Conservation (phyloP, 1,140 invertebrate species). For the Aphidius ervi region DNA sequence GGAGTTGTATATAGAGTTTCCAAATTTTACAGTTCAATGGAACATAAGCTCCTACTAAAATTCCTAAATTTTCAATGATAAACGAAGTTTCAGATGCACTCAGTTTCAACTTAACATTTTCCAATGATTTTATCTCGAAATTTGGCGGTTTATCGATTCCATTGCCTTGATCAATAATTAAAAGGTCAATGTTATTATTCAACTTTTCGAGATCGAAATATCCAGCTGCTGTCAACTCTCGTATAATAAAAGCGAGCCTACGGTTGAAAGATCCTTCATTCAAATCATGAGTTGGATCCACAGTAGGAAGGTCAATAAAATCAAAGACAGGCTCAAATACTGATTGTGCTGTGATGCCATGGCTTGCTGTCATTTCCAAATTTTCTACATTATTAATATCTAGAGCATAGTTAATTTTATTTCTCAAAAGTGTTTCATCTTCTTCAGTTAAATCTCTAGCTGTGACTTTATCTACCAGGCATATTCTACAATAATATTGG, state of each 20-base stretch:
- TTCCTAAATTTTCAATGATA: conserved; percentile 19
- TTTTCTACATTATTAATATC: conserved; percentile 9
- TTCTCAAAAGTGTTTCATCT: conserved; percentile 18
- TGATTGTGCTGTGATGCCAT: conserved; percentile 25
- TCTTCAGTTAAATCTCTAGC: conserved; percentile 17
- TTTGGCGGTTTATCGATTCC: conserved; percentile 19
- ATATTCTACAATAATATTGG: conserved; percentile 29
- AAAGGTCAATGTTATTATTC: conserved; percentile 10
- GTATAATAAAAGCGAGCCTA: background rate
- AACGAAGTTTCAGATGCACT: conserved; percentile 19
- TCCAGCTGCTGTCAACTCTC: background rate
- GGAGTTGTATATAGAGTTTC: conserved; percentile 16
- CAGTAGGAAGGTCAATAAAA: background rate
- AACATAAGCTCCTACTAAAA: conserved; percentile 19
- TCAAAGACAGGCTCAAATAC: conserved; percentile 25
- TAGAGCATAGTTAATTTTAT: conserved; percentile 24
- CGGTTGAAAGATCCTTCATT: background rate
- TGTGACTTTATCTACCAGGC: conserved; percentile 23
- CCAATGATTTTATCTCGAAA: conserved; percentile 8
- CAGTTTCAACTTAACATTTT: conserved; percentile 15
- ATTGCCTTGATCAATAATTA: background rate
- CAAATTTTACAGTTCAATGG: conserved; percentile 12
- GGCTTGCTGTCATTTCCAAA: background rate
- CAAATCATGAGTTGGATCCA: conserved; percentile 3
- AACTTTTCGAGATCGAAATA: background rate